Base-by-base conservation (phyloP, 2,888 invertebrate species). In the Gastracanthus pulcherrimus region DNA sequence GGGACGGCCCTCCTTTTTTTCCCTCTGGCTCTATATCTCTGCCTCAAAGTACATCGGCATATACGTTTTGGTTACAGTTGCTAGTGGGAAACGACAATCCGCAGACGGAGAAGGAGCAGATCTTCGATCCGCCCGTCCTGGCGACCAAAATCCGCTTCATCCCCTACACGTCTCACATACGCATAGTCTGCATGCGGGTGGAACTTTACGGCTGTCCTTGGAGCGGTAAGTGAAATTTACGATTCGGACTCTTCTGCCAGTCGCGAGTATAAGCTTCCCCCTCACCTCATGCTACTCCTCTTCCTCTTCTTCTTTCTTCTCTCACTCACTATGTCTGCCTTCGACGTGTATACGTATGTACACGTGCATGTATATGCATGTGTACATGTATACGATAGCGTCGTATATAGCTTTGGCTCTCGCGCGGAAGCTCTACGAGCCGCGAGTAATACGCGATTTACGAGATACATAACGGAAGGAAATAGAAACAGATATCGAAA, bases 191-290 rank as follows among this genome's bases (percentile, higher is more conserved):
- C 90, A 94, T 97, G 93, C 92, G 97, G 84, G 94, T 96, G 70
- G 97, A 97, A 92, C 92, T 97, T 85, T 94, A 96, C 85, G 97
- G 97, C 80, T 97, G 97, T 92, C 93, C 92, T 85, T 96, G 95
- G 94, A 93, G 93, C 92, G 96, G 96, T 96, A 91, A 94, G 94
- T 93, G 86, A 86, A 86, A 89, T 88, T 88, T 87, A 87, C 85
- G 84, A 85, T 85, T 83, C 19, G 51, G 48, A 76, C 74, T 74
- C 62, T 72, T 76, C 36, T n/a, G n/a, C n/a, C 71, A 16, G 58
- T 51, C 26, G 13, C 55, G 23, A 36, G 48, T n/a, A n/a, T 45
- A 13, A 41, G 78, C 64, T n/a, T 23, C 11, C 45, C n/a, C 34
- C 41, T 64, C 58, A 64, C 78, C 29, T 69, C n/a, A 76, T 23